Evolutionary conservation across 2,113 vertebrate genomes (phyloP).

Genomic region (Thomomys bottae): DNA sequence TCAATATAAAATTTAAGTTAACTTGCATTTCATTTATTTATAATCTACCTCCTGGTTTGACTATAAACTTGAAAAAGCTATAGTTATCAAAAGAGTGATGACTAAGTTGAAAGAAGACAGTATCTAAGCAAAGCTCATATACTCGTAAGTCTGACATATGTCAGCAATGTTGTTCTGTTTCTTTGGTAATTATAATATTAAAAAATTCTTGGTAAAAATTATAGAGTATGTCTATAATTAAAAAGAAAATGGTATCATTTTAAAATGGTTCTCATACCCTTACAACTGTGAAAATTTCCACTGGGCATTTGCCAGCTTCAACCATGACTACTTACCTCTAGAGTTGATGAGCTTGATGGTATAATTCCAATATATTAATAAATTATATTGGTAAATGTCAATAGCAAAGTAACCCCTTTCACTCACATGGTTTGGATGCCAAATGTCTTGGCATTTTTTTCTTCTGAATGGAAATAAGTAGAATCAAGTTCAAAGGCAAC

Average conservation of each 20-base stretch:
- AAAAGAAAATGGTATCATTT: not conserved
- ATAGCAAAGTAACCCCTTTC: not conserved
- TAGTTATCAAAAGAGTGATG: slow-evolving; percentile 42
- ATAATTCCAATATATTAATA: not conserved
- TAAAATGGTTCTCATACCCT: not conserved
- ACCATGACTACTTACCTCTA: not conserved
- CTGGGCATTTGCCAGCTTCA: not conserved
- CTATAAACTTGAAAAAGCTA: slow-evolving; percentile 12
- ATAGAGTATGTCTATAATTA: not conserved
- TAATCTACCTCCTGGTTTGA: not conserved
- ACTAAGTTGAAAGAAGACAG: slow-evolving; percentile 22
- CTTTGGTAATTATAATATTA: not conserved
- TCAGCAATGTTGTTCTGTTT: not conserved
- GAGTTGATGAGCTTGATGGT: not conserved
- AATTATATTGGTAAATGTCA: not conserved
- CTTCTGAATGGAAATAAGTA: not conserved
- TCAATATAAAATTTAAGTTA: slow-evolving; percentile 33
- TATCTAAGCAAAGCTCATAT: slow-evolving; percentile 23
- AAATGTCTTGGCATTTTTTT: not conserved
- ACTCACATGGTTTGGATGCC: not conserved
- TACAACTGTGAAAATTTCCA: not conserved
- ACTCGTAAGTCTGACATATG: not conserved
- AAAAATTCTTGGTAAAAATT: not conserved
- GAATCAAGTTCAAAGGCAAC: not conserved
- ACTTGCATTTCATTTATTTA: slow-evolving; percentile 51